phyloP scores from a whole-genome alignment of 2,797 vertebrate species.

The Smutsia gigantea region DNA sequence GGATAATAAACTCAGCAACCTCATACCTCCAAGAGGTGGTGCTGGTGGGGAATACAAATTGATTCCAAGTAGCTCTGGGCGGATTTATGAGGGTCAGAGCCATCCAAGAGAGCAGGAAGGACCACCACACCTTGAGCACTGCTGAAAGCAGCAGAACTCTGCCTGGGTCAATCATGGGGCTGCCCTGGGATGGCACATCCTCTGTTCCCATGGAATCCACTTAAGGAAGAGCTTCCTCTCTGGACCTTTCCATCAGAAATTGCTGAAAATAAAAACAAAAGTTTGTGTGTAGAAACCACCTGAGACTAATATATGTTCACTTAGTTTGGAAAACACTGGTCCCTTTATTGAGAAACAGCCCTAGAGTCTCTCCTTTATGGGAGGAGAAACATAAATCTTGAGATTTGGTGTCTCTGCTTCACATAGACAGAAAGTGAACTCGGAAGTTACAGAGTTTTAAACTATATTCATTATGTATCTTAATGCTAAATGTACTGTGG shows the following conservation, averaged over 20 bases:
- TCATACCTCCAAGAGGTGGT: neutral
- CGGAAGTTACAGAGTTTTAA: neutral
- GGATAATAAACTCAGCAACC: conserved; percentile 18
- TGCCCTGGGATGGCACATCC: neutral
- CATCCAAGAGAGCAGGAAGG: neutral
- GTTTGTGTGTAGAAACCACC: conserved; percentile 34
- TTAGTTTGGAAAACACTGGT: conserved; percentile 26
- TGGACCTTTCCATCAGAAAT: conserved; percentile 46
- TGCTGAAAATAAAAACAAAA: conserved; percentile 55
- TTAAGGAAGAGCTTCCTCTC: neutral
- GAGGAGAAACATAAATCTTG: conserved; percentile 25
- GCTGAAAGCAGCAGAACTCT: neutral
- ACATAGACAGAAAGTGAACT: neutral
- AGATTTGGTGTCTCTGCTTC: neutral
- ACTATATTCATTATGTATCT: neutral
- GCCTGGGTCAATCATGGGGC: neutral
- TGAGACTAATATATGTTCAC: conserved; percentile 39
- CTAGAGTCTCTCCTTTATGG: neutral
- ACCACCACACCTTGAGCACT: neutral
- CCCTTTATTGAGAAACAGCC: conserved; percentile 42
- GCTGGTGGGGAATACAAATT: conserved; percentile 9
- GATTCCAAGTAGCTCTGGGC: neutral
- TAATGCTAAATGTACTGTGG: neutral
- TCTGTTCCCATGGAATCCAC: conserved; percentile 28
- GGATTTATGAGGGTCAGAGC: conserved; percentile 22